phyloP scores from a whole-genome alignment of 1,140 invertebrate species.

The Caenorhabditis inopinata region DNA sequence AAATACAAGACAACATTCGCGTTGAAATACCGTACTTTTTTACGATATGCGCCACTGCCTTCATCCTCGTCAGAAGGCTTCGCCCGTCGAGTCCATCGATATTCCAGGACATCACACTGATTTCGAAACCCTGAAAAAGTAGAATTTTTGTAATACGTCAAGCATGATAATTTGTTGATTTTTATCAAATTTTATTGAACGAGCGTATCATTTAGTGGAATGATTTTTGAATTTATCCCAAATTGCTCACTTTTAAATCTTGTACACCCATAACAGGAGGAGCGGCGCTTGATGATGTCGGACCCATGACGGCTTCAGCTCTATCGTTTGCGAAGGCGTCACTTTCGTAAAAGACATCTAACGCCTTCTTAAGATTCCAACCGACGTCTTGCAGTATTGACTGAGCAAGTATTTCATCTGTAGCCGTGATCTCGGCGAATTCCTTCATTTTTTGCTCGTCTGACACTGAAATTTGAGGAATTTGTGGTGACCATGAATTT shows the following conservation, averaged over 20 bases:
- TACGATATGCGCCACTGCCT: slow-evolving; percentile 70
- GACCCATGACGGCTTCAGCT: neutral
- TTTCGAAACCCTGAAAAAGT: slow-evolving; percentile 32
- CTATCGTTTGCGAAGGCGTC: slow-evolving; percentile 2
- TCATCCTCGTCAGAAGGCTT: slow-evolving; percentile 70
- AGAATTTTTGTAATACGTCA: too few species aligned
- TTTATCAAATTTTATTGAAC: too few species aligned
- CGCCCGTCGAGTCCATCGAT: slow-evolving; percentile 72
- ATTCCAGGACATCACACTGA: slow-evolving; percentile 71
- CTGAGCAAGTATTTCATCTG: slow-evolving; percentile 54
- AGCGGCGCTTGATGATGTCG: neutral
- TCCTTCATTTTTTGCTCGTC: slow-evolving; percentile 46
- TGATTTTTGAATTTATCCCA: too few species aligned
- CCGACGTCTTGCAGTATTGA: slow-evolving; percentile 51
- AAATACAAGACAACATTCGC: too few species aligned
- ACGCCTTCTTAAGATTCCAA: slow-evolving; percentile 47
- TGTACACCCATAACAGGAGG: neutral
- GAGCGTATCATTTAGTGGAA: too few species aligned
- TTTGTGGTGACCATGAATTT: too few species aligned
- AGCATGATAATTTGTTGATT: too few species aligned
- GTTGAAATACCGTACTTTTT: slow-evolving; percentile 66
- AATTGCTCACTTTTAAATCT: neutral
- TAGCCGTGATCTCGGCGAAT: slow-evolving; percentile 53
- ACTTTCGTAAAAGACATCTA: slow-evolving; percentile 38
- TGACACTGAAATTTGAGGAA: neutral